Conservation (phyloP, 2,797 vertebrate genomes). For the Xiphophorus birchmanni region DNA sequence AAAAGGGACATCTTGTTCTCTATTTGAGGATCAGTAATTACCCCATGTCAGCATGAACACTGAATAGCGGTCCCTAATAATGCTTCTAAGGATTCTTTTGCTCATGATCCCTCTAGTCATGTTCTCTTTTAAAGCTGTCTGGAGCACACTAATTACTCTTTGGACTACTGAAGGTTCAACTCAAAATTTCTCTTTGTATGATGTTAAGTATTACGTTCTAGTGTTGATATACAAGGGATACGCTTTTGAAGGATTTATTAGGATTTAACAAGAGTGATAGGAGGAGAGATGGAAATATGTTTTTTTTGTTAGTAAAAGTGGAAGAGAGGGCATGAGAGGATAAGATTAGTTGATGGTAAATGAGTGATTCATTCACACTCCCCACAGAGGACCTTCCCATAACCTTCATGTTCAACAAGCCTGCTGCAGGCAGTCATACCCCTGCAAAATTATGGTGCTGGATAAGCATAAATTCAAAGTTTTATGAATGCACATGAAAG, state of each 20-base stretch:
- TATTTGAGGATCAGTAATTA: conserved; percentile 6
- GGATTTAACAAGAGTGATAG: conserved; percentile 28
- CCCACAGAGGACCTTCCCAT: conserved; percentile 47
- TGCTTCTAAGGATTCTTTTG: conserved; percentile 21
- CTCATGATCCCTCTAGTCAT: conserved; percentile 7
- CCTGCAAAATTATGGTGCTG: conserved; percentile 3
- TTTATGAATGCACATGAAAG: conserved; percentile 6
- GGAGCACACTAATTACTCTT: conserved; percentile 5
- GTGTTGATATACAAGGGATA: neutral
- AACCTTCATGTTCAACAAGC: conserved; percentile 58
- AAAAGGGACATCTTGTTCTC: conserved; percentile 17
- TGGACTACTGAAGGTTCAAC: conserved; percentile 21
- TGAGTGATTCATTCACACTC: conserved; percentile 31
- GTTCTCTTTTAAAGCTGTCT: neutral
- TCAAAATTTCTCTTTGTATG: conserved; percentile 13
- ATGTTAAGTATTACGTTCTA: conserved; percentile 20
- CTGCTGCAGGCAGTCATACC: conserved; percentile 15
- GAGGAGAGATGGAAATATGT: neutral
- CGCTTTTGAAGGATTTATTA: conserved; percentile 15
- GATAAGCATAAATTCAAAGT: neutral
- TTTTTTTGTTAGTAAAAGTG: neutral
- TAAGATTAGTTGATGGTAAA: conserved; percentile 24
- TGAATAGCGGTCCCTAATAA: conserved; percentile 11
- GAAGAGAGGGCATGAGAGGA: neutral
- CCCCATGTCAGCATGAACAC: conserved; percentile 20